Base-by-base conservation (phyloP, 2,113 vertebrate genomes). In the Thryonomys swinderianus region DNA sequence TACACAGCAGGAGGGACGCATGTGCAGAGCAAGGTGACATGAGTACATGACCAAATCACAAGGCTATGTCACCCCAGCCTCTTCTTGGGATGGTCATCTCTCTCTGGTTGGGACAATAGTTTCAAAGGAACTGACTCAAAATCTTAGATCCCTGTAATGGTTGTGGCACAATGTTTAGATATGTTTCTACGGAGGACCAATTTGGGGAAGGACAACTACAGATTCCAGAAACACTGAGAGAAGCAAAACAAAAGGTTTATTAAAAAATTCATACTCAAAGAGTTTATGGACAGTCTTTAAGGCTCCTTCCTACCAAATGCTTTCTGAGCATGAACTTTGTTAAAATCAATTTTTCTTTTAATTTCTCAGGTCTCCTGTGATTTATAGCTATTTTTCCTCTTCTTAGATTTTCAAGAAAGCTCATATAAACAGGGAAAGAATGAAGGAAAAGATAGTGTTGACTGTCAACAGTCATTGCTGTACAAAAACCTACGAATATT, bases 281-380 rank as follows among this genome's bases (percentile, higher is more conserved):
- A 89, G 3, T 92, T 37, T 79, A 23, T 57, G 3, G 25, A 20
- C 81, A 61, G 78, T 30, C 2, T 25, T 69, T 40, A 67, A 61
- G 59, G 7, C 59, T 67, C 67, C 34, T 83, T 92, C 20, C 37
- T 76, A 21, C 25, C 30, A 78, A 61, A 82, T 34, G 25, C 40
- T 80, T 88, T 85, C 79, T 85, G 57, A 92, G 10, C 34, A 69
- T 57, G 32, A 82, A 90, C 45, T 78, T 92, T 71, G 9, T 69
- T 92, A n/a, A 64, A 90, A 64, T 3, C 18, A 67, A 4, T 45
- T 85, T 81, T 69, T 74, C 5, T 88, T 88, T 69, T 34, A 25
- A 57, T 2, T 11, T 87, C 57, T 84, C 11, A 71, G 53, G 71
- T 16, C 42, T 92, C 14, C 7, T 84, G 23, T 30, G 69, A 88